phyloP scores from a whole-genome alignment of 2,888 invertebrate genomes.

The Cheilosia impressa region DNA sequence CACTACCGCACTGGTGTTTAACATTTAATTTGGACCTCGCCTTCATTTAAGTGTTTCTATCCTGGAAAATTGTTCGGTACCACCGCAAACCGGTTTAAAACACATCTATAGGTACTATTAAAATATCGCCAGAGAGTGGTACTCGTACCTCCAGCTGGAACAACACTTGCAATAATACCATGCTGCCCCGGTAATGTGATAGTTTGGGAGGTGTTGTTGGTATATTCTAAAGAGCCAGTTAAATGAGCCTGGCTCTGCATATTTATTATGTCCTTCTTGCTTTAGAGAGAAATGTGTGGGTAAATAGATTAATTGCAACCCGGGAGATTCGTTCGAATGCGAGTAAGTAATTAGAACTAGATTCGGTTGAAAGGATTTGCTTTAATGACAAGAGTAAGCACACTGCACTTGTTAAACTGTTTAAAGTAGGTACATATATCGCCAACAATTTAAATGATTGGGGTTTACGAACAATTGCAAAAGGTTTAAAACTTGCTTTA shows the following conservation, averaged over 20 bases:
- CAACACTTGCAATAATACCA: background rate
- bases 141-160: slow-evolving; percentile 25
- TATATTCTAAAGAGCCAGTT: slow-evolving; percentile 9
- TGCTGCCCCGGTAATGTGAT: background rate
- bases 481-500: too few species aligned
- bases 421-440: background rate
- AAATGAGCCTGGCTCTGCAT: slow-evolving; percentile 7
- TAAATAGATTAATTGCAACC: slow-evolving; percentile 21
- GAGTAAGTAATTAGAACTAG: slow-evolving; percentile 13
- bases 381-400: background rate
- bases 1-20: slow-evolving; percentile 31
- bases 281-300: slow-evolving; percentile 18
- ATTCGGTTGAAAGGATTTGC: slow-evolving; percentile 1
- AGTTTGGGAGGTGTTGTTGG: slow-evolving; percentile 1
- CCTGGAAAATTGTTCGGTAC: slow-evolving; percentile 43
- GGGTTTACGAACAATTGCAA: too few species aligned
- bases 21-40: slow-evolving; percentile 59
- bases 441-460: too few species aligned
- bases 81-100: slow-evolving; percentile 36
- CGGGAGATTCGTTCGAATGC: slow-evolving; percentile 1
- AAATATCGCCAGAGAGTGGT: slow-evolving; percentile 20
- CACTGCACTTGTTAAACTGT: background rate
- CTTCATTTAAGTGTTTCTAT: slow-evolving; percentile 54
- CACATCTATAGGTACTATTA: background rate
- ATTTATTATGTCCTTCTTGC: slow-evolving; percentile 25